Evolutionary conservation across 2,888 invertebrate genomes (phyloP).

Genomic region (Trichogramma evanescens): DNA sequence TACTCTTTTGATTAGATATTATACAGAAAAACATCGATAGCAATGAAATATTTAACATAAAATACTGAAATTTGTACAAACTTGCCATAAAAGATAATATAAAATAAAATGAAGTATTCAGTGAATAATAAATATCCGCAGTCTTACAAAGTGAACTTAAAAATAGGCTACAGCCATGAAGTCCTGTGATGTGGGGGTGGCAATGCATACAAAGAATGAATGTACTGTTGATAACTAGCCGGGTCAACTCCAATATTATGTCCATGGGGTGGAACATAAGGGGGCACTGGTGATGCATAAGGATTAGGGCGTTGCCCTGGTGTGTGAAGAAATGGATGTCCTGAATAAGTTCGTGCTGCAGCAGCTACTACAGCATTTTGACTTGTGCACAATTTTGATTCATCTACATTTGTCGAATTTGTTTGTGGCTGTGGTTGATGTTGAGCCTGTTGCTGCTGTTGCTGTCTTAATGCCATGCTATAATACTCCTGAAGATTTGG

Average conservation of each 20-base stretch:
- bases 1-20: conserved; percentile 2
- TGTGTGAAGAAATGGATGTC: conserved; percentile 42
- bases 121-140: conserved; percentile 8
- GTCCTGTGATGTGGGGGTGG: conserved; percentile 44
- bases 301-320: conserved; percentile 37
- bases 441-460: conserved; percentile 24
- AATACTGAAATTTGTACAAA: conserved; percentile 10
- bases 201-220: conserved; percentile 43
- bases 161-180: conserved; percentile 41
- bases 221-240: conserved; percentile 43
- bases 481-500: conserved; percentile 38
- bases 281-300: conserved; percentile 41
- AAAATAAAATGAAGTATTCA: conserved; percentile 19
- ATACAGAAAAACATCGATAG: too few species aligned
- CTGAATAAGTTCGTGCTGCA: conserved; percentile 32
- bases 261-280: conserved; percentile 42
- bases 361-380: conserved; percentile 27
- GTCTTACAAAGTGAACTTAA: conserved; percentile 12
- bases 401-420: conserved; percentile 12
- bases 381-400: not conserved
- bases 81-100: conserved; percentile 1
- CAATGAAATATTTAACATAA: too few species aligned
- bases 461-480: conserved; percentile 37
- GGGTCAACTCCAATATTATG: conserved; percentile 42
- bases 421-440: not conserved